phyloP scores from a whole-genome alignment of 2,888 invertebrate genomes.

The Apamea epomidion region DNA sequence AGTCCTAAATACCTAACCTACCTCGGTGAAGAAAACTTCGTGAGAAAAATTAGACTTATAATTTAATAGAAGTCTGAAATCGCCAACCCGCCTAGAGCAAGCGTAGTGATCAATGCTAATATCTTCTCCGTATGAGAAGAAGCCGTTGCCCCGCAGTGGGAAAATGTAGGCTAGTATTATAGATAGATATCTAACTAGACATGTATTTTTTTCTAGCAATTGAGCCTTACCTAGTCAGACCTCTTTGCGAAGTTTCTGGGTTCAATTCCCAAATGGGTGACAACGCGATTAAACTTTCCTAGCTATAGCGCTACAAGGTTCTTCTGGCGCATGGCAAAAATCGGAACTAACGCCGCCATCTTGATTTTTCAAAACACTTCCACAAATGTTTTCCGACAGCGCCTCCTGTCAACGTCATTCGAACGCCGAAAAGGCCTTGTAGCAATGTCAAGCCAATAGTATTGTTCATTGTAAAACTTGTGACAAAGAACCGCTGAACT shows the following conservation, averaged over 20 bases:
- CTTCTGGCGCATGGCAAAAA: background rate
- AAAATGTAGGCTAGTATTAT: background rate
- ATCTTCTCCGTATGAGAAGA: background rate
- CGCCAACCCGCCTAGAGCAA: background rate
- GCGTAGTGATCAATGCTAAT: background rate
- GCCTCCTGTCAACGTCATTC: background rate
- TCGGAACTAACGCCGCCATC: background rate
- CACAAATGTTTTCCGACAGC: background rate
- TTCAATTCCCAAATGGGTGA: slow-evolving; percentile 1
- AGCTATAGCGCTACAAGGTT: background rate
- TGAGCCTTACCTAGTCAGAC: background rate
- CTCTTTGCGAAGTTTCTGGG: background rate
- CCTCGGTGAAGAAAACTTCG: background rate
- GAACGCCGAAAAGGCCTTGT: background rate
- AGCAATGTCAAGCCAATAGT: background rate
- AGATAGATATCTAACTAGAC: background rate
- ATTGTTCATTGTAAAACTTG: background rate
- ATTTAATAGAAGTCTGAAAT: background rate
- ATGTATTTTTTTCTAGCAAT: background rate
- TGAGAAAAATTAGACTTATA: background rate
- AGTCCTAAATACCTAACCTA: background rate
- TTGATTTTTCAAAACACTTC: background rate
- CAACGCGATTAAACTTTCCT: background rate
- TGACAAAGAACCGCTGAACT: slow-evolving; percentile 8
- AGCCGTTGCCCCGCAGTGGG: background rate